These are phyloP conservation scores for Kryptolebias marmoratus DNA, from an alignment of 2,113 vertebrate species.

Conservation along the genomic window DNA sequence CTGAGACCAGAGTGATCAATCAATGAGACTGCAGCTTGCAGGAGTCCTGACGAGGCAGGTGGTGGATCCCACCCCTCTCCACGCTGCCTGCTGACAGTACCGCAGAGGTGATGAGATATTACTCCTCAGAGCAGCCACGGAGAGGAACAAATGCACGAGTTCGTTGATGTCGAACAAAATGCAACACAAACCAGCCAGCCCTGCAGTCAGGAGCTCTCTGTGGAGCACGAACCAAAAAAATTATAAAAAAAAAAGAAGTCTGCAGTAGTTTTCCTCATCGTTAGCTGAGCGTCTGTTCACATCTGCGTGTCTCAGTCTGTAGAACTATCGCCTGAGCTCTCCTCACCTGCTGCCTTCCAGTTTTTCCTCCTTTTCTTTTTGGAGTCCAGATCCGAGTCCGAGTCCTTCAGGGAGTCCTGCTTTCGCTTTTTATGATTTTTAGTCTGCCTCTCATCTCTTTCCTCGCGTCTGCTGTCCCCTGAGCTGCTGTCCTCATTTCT, in stretches of 20 bases:
- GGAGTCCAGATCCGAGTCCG: conserved; percentile 61
- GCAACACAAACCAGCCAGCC: conserved; percentile 20
- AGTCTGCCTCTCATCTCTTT: conserved; percentile 24
- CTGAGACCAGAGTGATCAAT: conserved; percentile 37
- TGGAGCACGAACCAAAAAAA: conserved; percentile 30
- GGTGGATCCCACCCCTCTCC: conserved; percentile 29
- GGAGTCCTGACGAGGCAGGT: conserved; percentile 28
- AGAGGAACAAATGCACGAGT: conserved; percentile 36
- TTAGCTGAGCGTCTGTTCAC: conserved; percentile 11
- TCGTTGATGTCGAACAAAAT: conserved; percentile 50
- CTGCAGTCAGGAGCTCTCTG: conserved; percentile 34
- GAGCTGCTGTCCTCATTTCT: conserved; percentile 71
- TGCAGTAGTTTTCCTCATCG: conserved; percentile 24
- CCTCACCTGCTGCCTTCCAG: conserved; percentile 88
- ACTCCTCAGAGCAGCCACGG: conserved; percentile 33
- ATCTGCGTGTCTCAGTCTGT: conserved; percentile 74
- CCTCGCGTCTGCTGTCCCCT: conserved; percentile 51
- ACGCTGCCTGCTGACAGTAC: conserved; percentile 35
- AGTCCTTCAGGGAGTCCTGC: conserved; percentile 62
- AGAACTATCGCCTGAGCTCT: conserved; percentile 88
- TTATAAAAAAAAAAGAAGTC: conserved; percentile 28
- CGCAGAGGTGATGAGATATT: conserved; percentile 51
- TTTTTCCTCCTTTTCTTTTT: conserved; percentile 82
- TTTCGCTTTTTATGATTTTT: conserved; percentile 65
- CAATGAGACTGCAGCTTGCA: conserved; percentile 36